Evolutionary conservation across 2,888 invertebrate species (phyloP).

Genomic region (Copidosoma aretas): DNA sequence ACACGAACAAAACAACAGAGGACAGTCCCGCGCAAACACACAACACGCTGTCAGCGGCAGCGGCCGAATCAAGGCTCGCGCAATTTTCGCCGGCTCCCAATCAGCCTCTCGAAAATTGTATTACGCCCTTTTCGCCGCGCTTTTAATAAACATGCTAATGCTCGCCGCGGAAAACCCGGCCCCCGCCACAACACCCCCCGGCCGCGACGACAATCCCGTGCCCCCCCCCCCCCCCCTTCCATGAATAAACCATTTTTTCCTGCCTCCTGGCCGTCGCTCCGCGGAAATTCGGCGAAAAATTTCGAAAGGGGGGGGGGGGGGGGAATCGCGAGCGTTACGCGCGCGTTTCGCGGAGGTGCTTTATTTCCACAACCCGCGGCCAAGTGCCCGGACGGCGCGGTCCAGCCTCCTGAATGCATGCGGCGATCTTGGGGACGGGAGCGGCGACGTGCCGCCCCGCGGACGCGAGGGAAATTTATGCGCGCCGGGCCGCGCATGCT

Average conservation of each 20-base stretch:
- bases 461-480: background rate
- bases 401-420: slow-evolving; percentile 13
- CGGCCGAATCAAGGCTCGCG: too few species aligned
- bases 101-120: background rate
- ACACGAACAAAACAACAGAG: too few species aligned
- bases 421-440: slow-evolving; percentile 40
- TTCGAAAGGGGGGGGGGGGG: background rate
- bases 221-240: background rate
- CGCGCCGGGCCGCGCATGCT: background rate
- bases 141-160: slow-evolving; percentile 23
- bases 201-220: background rate
- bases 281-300: slow-evolving; percentile 18
- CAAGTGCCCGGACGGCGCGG: slow-evolving; percentile 43
- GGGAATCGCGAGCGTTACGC: background rate
- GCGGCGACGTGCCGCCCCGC: slow-evolving; percentile 34
- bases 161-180: background rate
- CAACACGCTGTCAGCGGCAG: too few species aligned
- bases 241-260: slow-evolving; percentile 5
- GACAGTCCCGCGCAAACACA: too few species aligned
- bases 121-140: background rate
- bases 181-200: too few species aligned
- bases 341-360: slow-evolving; percentile 55
- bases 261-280: background rate
- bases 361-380: slow-evolving; percentile 54
- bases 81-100: background rate